Evolutionary conservation across 2,888 invertebrate genomes (phyloP).

Genomic region (Loripinus fragilis): DNA sequence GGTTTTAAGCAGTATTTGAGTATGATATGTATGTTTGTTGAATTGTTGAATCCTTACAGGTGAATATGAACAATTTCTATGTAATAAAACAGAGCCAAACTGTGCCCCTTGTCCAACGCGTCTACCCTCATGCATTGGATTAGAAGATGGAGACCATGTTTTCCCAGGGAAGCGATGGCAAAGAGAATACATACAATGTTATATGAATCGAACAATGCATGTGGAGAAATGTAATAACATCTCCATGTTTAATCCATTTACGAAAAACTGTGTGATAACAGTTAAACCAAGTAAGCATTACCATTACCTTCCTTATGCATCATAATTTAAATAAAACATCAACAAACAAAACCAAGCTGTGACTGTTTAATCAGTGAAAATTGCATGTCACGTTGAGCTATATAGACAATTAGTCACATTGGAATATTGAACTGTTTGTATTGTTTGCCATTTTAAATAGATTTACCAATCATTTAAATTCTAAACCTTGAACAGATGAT

Average conservation of each 20-base stretch:
- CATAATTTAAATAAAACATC: too few relatives aligned
- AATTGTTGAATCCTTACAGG: constrained; percentile 51
- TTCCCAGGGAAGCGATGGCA: constrained; percentile 43
- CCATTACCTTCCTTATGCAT: too few relatives aligned
- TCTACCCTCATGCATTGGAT: constrained; percentile 56
- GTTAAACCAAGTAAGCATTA: neutral
- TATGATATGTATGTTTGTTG: neutral
- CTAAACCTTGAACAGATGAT: too few relatives aligned
- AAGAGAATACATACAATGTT: constrained; percentile 51
- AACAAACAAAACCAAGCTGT: too few relatives aligned
- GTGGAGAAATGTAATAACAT: constrained; percentile 29
- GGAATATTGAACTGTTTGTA: too few relatives aligned
- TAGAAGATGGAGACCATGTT: constrained; percentile 49
- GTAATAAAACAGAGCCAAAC: constrained; percentile 26
- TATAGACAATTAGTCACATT: too few relatives aligned
- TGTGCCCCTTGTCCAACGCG: constrained; percentile 58
- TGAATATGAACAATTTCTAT: constrained; percentile 63
- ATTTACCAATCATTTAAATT: too few relatives aligned
- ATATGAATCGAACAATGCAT: constrained; percentile 44
- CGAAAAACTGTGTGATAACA: constrained; percentile 35
- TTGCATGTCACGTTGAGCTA: too few relatives aligned
- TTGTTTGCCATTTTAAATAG: too few relatives aligned
- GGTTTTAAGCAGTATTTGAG: too few relatives aligned
- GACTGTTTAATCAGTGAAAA: too few relatives aligned
- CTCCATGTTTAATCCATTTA: constrained; percentile 50